phyloP scores from a whole-genome alignment of 64 coral and sea anemone species.

The Dendronephthya gigantea region DNA sequence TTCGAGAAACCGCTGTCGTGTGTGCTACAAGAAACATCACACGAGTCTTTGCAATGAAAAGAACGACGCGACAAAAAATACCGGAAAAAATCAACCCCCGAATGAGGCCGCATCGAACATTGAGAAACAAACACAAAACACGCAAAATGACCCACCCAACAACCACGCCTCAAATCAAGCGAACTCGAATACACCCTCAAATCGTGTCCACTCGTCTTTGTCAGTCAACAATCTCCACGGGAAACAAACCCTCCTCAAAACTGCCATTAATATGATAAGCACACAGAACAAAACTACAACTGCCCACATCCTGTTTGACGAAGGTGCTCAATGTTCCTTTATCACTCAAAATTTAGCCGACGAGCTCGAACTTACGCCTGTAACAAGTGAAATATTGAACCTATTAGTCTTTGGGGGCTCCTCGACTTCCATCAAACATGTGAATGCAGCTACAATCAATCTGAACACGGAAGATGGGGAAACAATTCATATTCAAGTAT shows the following conservation, averaged over 20 bases:
- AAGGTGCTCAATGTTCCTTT: neutral
- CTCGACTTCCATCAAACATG: too few species aligned
- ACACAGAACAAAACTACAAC: neutral
- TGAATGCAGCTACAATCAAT: too few species aligned
- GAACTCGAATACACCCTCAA: neutral
- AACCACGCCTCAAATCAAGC: neutral
- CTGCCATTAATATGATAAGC: neutral
- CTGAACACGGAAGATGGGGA: too few species aligned
- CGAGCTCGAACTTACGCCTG: neutral
- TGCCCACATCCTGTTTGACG: neutral
- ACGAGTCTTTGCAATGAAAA: conserved; percentile 20
- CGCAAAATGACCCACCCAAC: neutral
- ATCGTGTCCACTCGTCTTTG: neutral
- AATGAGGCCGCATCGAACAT: neutral
- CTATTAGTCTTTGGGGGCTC: neutral
- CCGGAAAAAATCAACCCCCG: too few species aligned
- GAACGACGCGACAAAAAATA: neutral
- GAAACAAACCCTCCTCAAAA: neutral
- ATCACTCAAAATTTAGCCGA: neutral
- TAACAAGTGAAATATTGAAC: neutral
- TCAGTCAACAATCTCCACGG: neutral
- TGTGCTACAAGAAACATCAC: conserved; percentile 37
- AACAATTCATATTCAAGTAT: too few species aligned
- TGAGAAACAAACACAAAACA: neutral
- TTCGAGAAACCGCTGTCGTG: conserved; percentile 20